These are phyloP conservation scores for Tenthredo distinguenda DNA, from an alignment of 2,888 invertebrate species.

Conservation along the genomic window DNA sequence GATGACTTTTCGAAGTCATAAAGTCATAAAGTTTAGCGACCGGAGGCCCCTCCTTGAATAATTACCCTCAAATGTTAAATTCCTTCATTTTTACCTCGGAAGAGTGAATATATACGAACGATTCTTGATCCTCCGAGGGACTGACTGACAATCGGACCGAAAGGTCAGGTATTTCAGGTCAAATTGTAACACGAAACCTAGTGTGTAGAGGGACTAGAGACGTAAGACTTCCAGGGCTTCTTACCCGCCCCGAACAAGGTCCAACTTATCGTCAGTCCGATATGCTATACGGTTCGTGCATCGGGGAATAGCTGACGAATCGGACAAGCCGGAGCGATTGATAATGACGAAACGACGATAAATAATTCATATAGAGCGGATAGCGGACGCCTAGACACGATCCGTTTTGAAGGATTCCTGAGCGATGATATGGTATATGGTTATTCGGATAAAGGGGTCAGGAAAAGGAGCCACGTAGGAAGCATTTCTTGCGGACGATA, in stretches of 20 bases:
- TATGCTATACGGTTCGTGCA: neutral
- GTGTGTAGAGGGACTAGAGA: slow-evolving; percentile 3
- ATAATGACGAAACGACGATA: neutral
- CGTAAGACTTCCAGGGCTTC: slow-evolving; percentile 34
- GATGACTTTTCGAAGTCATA: slow-evolving; percentile 19
- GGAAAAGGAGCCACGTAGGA: neutral
- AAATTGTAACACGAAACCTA: slow-evolving; percentile 49
- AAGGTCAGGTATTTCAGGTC: slow-evolving; percentile 46
- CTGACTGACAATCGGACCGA: slow-evolving; percentile 20
- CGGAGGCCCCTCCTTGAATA: neutral
- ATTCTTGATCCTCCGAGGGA: neutral
- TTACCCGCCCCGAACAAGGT: slow-evolving; percentile 32
- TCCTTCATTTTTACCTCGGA: neutral
- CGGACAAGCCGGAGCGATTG: neutral
- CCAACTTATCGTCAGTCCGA: neutral
- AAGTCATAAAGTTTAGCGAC: neutral
- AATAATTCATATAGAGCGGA: slow-evolving; percentile 7
- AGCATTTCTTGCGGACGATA: neutral
- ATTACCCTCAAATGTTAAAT: neutral
- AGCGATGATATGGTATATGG: neutral
- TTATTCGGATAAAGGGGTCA: neutral
- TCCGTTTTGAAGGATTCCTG: neutral
- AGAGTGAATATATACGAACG: neutral
- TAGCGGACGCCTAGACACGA: neutral
- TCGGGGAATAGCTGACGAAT: slow-evolving; percentile 11